Evolutionary conservation across 2,113 vertebrate genomes (phyloP), one percentile per base, ranked within the genome.

Genomic region (Notechis scutatus): DNA sequence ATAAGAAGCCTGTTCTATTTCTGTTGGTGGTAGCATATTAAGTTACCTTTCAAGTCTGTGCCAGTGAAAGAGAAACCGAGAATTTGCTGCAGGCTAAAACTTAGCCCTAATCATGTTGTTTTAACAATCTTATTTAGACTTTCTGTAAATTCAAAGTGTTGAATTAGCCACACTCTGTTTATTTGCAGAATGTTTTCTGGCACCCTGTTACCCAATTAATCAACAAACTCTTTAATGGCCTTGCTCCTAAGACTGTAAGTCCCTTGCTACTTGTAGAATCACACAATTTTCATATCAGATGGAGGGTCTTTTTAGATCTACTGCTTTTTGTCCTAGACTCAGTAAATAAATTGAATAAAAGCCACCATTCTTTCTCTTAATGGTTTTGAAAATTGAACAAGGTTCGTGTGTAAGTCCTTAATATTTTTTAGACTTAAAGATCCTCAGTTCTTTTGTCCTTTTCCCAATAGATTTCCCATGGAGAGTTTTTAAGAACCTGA

Each of bases 171-270:
- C 96, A 93, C 94, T 95, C 94, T 97, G 97, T 98, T 98, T 98
- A 98, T 98, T 98, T 98, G 93, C 97, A 96, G 97, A 98, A 97
- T 97, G 97, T 98, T 98, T 98, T 98, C 96, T 98, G 98, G 98
- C 97, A 98, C 97, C 96, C 98, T 98, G 96, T 98, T 98, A 97
- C 97, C 97, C 94, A 97, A 97, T 98, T 98, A 97, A 96, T 96
- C 96, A 97, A 95, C 93, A 95, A 92, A 94, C 96, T 95, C 96
- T 93, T 91, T 94, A 96, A 94, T 94, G 95, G 96, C 93, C 92
- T 74, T 94, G 92, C 61, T 96, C 93, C 93, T 94, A 94, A 97
- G 94, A 96, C 93, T 93, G 95, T 93, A 94, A 93, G 91, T 85
- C 59, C 94, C 96, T 91, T 94, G 85, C 69, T 94, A 93, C 94